phyloP scores from a whole-genome alignment of 1,140 invertebrate genomes.

The Penaeus japonicus region DNA sequence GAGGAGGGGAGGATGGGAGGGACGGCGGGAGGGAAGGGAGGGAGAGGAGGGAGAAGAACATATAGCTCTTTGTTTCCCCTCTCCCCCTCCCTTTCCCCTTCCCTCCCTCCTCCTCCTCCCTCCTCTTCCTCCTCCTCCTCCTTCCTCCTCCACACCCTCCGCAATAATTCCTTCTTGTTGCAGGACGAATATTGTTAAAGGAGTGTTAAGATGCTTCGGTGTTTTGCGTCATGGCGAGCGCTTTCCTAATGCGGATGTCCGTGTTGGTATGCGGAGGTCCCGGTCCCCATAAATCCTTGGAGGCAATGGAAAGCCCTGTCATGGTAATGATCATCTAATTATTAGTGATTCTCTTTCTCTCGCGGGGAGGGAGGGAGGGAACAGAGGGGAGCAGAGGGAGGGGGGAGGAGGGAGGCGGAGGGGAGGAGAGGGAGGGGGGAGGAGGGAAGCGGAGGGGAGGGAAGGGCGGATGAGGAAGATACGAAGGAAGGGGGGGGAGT shows the following conservation, averaged over 20 bases:
- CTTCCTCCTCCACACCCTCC: too few relatives aligned
- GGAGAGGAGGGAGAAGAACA: not conserved
- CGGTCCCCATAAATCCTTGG: too few relatives aligned
- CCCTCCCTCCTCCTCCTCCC: not conserved
- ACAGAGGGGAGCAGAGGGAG: not conserved
- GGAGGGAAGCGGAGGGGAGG: slow-evolving; percentile 11
- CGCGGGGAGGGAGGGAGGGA: too few relatives aligned
- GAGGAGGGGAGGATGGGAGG: not conserved
- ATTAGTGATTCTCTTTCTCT: too few relatives aligned
- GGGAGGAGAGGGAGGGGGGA: not conserved
- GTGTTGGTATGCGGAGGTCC: too few relatives aligned
- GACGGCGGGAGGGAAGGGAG: not conserved
- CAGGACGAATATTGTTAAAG: too few relatives aligned
- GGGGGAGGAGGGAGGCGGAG: not conserved
- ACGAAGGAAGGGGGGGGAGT: not conserved
- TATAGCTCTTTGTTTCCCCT: too few relatives aligned
- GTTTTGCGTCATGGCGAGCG: too few relatives aligned
- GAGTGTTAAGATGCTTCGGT: too few relatives aligned
- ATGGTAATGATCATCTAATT: not conserved
- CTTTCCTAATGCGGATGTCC: too few relatives aligned
- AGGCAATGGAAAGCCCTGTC: too few relatives aligned
- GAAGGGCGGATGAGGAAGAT: not conserved
- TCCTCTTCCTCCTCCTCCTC: not conserved
- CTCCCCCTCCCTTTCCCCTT: not conserved
- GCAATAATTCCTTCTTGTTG: too few relatives aligned